These are phyloP conservation scores for Phylloscopus collybita DNA, from an alignment of 2,797 vertebrate genomes.

Conservation along the genomic window DNA sequence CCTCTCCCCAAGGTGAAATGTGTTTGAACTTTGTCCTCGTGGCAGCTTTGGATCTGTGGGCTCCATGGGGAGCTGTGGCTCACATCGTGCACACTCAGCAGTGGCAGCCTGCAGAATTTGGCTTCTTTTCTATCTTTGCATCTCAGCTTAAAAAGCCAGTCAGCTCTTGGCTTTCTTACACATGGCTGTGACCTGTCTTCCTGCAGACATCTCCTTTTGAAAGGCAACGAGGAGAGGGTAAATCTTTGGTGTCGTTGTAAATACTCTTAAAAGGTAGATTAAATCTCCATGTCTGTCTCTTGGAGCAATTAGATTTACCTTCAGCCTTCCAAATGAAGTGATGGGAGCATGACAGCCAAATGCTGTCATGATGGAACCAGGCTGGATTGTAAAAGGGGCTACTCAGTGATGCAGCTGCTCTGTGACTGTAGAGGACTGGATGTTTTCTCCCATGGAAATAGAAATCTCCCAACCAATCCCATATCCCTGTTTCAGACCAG, in stretches of 20 bases:
- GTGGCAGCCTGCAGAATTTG: neutral
- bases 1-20: neutral
- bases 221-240: neutral
- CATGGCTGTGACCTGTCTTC: neutral
- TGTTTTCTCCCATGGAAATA: neutral
- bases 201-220: neutral
- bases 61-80: neutral
- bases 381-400: neutral
- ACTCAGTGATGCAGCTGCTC: neutral
- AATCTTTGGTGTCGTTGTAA: neutral
- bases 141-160: neutral
- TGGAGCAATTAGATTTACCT: neutral
- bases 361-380: neutral
- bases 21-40: neutral
- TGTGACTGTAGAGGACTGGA: neutral
- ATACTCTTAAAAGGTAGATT: slow-evolving; percentile 21
- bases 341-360: neutral
- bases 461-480: neutral
- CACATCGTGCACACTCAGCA: neutral
- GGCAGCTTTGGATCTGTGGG: neutral
- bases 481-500: neutral
- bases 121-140: neutral
- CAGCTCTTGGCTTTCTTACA: neutral
- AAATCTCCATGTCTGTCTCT: neutral
- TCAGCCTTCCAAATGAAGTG: slow-evolving; percentile 36